These are phyloP conservation scores for Hemitrygon akajei DNA, from an alignment of 2,797 vertebrate species.

Conservation along the genomic window DNA sequence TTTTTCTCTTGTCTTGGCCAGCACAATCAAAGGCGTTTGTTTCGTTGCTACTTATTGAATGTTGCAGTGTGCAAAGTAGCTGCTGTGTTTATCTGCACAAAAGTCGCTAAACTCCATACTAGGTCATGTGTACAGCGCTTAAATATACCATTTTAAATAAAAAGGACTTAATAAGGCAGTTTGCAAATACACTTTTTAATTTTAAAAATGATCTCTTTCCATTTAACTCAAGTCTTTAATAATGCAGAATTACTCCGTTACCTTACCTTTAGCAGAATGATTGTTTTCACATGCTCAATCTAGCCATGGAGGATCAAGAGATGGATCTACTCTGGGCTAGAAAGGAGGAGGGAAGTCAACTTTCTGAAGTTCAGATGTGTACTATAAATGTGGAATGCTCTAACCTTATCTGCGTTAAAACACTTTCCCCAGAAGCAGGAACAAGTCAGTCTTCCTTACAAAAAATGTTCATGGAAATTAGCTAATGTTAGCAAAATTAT, in stretches of 20 bases:
- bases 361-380: neutral
- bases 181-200: neutral
- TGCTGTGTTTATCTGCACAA: neutral
- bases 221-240: neutral
- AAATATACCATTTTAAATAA: neutral
- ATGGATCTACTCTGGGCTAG: neutral
- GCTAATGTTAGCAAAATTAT: neutral
- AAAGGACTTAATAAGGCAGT: neutral
- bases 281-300: neutral
- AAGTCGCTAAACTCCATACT: neutral
- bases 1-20: neutral
- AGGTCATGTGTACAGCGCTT: neutral
- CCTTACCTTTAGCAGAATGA: neutral
- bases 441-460: neutral
- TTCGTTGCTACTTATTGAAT: neutral
- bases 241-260: neutral
- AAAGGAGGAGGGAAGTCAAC: neutral
- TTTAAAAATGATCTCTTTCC: neutral
- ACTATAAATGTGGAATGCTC: neutral
- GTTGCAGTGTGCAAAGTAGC: constrained; percentile 23
- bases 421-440: neutral
- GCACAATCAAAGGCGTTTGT: neutral
- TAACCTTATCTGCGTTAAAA: neutral
- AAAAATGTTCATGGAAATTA: neutral
- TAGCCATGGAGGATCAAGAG: neutral